A percentile compares a stretch with the other conserved stretches of the same genome.
These are phyloP conservation scores for Agrotis segetum DNA, from an alignment of 2,888 invertebrate genomes.

Conservation along the genomic window DNA sequence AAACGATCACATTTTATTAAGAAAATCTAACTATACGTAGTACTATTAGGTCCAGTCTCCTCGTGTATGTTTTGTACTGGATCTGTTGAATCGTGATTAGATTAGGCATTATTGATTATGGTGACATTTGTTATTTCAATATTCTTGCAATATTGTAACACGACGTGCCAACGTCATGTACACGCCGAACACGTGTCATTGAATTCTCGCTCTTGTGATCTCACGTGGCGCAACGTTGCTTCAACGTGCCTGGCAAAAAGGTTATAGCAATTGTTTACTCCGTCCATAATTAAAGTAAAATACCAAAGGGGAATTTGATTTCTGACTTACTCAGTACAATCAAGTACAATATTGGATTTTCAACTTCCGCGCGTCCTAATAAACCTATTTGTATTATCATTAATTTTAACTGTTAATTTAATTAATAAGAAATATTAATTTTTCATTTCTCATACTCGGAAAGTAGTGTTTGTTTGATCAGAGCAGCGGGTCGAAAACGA, in stretches of 20 bases:
- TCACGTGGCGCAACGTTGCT: slow-evolving; percentile 54
- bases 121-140: slow-evolving; percentile 7
- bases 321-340: background rate
- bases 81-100: background rate
- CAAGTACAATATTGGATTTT: background rate
- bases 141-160: slow-evolving; percentile 10
- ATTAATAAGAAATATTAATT: no score
- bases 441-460: no score
- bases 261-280: slow-evolving; percentile 46
- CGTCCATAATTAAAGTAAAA: background rate
- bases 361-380: no score
- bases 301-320: background rate
- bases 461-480: no score
- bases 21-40: background rate
- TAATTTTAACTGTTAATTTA: no score
- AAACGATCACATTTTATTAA: background rate
- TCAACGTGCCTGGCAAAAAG: slow-evolving; percentile 56
- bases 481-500: no score
- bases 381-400: background rate
- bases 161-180: slow-evolving; percentile 36
- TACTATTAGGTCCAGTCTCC: background rate
- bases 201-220: slow-evolving; percentile 24
- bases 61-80: background rate
- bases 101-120: background rate
- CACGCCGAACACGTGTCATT: slow-evolving; percentile 58